Conservation (phyloP, 2,797 vertebrate genomes). For the Channa striata region DNA sequence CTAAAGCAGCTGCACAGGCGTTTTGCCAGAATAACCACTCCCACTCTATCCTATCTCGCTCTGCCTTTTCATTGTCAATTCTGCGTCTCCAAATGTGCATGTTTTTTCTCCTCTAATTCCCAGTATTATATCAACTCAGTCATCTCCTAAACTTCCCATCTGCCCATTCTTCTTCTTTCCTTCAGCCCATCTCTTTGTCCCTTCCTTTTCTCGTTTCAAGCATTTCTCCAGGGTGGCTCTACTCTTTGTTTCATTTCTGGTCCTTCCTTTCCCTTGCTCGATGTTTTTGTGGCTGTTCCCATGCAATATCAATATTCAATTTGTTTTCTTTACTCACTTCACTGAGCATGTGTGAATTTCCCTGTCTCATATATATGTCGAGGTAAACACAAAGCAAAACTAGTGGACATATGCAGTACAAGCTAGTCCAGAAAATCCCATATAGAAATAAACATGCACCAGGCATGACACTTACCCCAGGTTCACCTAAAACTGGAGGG, state of each 20-base stretch:
- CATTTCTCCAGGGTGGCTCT: constrained; percentile 8
- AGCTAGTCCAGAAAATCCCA: constrained; percentile 64
- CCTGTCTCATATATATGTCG: constrained; percentile 2
- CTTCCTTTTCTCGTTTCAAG: constrained; percentile 17
- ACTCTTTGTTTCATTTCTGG: constrained; percentile 39
- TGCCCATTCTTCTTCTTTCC: constrained; percentile 24
- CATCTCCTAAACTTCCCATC: constrained; percentile 38
- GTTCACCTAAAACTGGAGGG: constrained; percentile 60
- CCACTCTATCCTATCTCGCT: constrained; percentile 48
- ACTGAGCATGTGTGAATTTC: constrained; percentile 20
- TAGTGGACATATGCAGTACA: constrained; percentile 33
- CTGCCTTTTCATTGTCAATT: constrained; percentile 56
- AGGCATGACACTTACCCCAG: constrained; percentile 30
- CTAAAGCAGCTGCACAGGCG: constrained; percentile 70
- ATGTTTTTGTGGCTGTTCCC: constrained; percentile 23
- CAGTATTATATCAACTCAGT: constrained; percentile 46
- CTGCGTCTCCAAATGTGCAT: constrained; percentile 48
- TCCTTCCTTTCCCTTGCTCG: constrained; percentile 49
- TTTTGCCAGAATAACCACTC: constrained; percentile 68
- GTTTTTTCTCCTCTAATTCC: constrained; percentile 49
- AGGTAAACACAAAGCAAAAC: constrained; percentile 45
- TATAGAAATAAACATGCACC: constrained; percentile 55
- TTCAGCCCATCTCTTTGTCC: constrained; percentile 27
- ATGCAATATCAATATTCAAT: constrained; percentile 30
- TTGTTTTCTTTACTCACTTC: constrained; percentile 24